Conservation (phyloP, 2,113 vertebrate species). For the Myanophis thanlyinensis region DNA sequence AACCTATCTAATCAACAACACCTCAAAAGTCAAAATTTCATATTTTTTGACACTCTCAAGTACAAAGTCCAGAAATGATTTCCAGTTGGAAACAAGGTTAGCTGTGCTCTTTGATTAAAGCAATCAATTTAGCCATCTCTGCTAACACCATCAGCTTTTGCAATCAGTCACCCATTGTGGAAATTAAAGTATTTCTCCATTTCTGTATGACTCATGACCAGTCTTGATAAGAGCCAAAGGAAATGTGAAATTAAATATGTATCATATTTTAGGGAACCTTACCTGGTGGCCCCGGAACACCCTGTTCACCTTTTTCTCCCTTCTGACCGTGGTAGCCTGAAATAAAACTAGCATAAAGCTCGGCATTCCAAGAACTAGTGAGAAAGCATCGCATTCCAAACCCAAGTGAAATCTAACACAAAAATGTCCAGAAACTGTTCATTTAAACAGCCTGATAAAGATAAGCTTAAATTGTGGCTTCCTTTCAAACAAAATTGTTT, state of each 20-base stretch:
- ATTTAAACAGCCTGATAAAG: background rate
- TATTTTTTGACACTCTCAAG: background rate
- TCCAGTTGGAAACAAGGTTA: no score
- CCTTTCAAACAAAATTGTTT: background rate
- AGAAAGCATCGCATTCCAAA: background rate
- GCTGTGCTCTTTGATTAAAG: background rate
- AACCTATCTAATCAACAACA: background rate
- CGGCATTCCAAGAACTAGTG: background rate
- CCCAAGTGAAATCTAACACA: background rate
- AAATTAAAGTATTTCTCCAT: background rate
- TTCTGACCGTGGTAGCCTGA: slow-evolving; percentile 75
- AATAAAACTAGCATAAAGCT: background rate
- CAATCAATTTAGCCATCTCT: background rate
- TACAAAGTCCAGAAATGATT: background rate
- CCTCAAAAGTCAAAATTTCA: background rate
- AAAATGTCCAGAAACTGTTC: background rate
- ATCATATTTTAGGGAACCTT: background rate
- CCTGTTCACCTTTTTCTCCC: slow-evolving; percentile 77
- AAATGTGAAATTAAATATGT: background rate
- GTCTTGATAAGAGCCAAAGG: background rate
- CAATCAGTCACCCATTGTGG: background rate
- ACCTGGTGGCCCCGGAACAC: slow-evolving; percentile 76
- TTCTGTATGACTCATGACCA: background rate
- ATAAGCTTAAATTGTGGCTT: background rate
- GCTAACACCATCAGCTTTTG: background rate